A percentile compares a stretch with the other conserved stretches of the same genome.
phyloP scores from a whole-genome alignment of 2,797 vertebrate genomes.

The Poeciliopsis gracilis region DNA sequence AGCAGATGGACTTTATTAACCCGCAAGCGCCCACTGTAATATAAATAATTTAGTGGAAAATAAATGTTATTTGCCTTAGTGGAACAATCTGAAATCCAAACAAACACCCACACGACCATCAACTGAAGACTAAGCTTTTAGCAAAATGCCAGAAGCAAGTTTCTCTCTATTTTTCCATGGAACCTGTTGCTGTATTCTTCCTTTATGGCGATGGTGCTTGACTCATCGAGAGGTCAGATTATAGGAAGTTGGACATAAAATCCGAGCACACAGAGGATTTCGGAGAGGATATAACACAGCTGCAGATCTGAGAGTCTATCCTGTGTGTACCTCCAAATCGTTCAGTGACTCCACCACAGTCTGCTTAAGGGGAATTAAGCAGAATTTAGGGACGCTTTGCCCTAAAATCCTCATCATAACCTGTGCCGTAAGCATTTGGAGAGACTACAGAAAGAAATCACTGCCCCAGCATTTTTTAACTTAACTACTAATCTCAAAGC shows the following conservation, averaged over 20 bases:
- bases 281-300: conserved; percentile 53
- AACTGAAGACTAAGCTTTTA: conserved; percentile 29
- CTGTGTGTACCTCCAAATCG: conserved; percentile 39
- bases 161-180: conserved; percentile 62
- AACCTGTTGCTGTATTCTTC: conserved; percentile 73
- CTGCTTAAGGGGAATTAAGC: conserved; percentile 17
- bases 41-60: conserved; percentile 34
- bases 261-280: conserved; percentile 42
- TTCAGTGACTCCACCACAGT: conserved; percentile 27
- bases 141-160: not conserved
- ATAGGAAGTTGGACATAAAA: conserved; percentile 71
- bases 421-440: conserved; percentile 10
- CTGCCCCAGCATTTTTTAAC: not conserved
- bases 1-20: conserved; percentile 11
- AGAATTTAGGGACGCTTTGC: conserved; percentile 12
- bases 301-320: conserved; percentile 33
- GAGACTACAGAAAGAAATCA: conserved; percentile 1
- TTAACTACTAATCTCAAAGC: not conserved
- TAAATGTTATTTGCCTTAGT: conserved; percentile 12
- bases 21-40: conserved; percentile 19
- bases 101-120: conserved; percentile 52
- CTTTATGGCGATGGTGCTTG: conserved; percentile 65
- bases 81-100: conserved; percentile 35
- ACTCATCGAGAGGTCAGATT: conserved; percentile 61
- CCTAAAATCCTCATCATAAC: conserved; percentile 16